These are phyloP conservation scores for Centropyge bicolor DNA, from an alignment of 2,797 vertebrate genomes.

Conservation along the genomic window DNA sequence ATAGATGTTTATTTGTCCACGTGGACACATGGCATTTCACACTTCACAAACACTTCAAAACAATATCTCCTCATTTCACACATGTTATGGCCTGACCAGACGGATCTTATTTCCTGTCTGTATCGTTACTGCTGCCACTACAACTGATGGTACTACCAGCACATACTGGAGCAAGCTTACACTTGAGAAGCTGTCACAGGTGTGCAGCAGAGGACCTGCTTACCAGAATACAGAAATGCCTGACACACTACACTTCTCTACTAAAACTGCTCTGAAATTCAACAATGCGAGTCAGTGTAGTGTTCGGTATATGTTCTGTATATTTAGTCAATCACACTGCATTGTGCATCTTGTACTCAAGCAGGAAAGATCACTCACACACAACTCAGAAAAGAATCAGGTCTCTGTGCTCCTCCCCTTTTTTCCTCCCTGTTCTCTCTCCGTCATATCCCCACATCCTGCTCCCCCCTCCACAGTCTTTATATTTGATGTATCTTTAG, in stretches of 20 bases:
- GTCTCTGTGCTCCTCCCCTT: slow-evolving; percentile 48
- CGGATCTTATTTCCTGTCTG: no score
- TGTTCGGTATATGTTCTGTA: neutral
- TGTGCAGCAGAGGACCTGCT: neutral
- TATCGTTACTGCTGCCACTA: no score
- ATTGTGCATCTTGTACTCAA: neutral
- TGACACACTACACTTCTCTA: neutral
- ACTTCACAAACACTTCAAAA: no score
- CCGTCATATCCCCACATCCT: neutral
- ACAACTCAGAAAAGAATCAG: slow-evolving; percentile 54
- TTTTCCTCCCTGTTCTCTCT: slow-evolving; percentile 3
- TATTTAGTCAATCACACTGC: neutral
- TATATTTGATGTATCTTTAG: slow-evolving; percentile 76
- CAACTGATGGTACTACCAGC: neutral
- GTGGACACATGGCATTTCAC: no score
- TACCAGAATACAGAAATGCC: neutral
- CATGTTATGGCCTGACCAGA: no score
- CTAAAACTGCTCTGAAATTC: neutral
- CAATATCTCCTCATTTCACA: no score
- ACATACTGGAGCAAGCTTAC: no score
- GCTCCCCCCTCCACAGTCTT: slow-evolving; percentile 22
- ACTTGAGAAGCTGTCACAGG: neutral
- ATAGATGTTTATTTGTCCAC: no score
- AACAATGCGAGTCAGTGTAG: neutral
- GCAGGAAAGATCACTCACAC: neutral